phyloP scores from a whole-genome alignment of 2,797 vertebrate species.

The Chiloscyllium punctatum region DNA sequence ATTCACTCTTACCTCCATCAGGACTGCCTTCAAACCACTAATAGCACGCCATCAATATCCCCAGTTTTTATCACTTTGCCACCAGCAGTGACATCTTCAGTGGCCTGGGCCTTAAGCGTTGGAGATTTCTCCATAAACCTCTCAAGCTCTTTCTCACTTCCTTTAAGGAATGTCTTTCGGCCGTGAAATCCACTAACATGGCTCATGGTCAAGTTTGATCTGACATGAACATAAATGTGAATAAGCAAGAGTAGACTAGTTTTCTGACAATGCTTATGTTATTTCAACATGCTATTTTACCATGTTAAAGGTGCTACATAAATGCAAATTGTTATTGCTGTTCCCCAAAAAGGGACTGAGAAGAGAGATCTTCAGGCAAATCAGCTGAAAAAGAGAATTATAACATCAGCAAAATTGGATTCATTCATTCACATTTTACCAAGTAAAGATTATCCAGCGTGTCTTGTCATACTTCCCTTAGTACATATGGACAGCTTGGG shows the following conservation, averaged over 20 bases:
- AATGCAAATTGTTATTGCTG: neutral
- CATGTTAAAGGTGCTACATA: neutral
- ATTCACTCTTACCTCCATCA: neutral
- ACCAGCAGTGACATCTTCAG: too few species aligned
- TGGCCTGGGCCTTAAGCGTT: neutral
- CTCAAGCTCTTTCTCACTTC: too few species aligned
- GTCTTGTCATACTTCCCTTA: neutral
- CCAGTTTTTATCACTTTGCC: neutral
- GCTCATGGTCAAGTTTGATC: neutral
- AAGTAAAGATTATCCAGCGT: neutral
- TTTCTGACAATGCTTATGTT: neutral
- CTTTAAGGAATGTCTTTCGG: neutral
- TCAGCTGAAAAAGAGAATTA: neutral
- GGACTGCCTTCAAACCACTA: neutral
- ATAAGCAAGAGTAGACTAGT: too few species aligned
- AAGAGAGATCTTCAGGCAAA: neutral
- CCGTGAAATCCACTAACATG: neutral
- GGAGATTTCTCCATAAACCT: neutral
- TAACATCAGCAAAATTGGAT: neutral
- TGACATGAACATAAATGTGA: too few species aligned
- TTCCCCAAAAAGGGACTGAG: neutral
- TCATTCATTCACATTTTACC: neutral
- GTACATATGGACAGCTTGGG: neutral
- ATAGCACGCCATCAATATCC: neutral
- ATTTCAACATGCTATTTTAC: too few species aligned